These are phyloP conservation scores for Alca torda DNA, from an alignment of 2,797 vertebrate genomes.

Conservation along the genomic window DNA sequence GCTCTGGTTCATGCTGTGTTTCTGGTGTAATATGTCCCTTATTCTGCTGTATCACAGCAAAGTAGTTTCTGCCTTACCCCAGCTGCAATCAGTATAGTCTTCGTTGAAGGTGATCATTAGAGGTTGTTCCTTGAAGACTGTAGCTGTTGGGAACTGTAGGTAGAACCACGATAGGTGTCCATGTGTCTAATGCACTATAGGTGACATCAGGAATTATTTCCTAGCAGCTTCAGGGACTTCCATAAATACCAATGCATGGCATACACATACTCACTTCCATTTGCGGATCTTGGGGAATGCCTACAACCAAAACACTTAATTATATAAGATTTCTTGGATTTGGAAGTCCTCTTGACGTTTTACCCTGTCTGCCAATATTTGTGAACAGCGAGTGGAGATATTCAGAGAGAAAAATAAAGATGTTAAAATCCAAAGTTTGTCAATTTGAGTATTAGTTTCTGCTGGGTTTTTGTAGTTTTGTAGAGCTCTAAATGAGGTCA, in stretches of 20 bases:
- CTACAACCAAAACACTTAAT: neutral
- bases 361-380: neutral
- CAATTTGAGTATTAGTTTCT: neutral
- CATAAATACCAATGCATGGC: neutral
- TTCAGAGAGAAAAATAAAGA: neutral
- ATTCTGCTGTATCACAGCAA: neutral
- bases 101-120: neutral
- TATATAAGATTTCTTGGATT: neutral
- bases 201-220: neutral
- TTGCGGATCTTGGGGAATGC: neutral
- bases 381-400: neutral
- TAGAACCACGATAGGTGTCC: neutral
- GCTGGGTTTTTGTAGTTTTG: neutral
- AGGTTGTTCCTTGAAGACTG: neutral
- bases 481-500: neutral
- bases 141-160: neutral
- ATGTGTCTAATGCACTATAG: neutral
- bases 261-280: neutral
- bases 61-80: neutral
- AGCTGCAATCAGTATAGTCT: neutral
- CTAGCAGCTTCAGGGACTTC: neutral
- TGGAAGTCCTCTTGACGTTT: neutral
- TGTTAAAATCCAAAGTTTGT: neutral
- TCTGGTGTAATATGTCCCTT: neutral
- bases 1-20: neutral